A percentile compares a stretch with the other conserved stretches of the same genome.
Evolutionary conservation across 2,888 invertebrate species (phyloP).

Genomic region (Miltochrista miniata): DNA sequence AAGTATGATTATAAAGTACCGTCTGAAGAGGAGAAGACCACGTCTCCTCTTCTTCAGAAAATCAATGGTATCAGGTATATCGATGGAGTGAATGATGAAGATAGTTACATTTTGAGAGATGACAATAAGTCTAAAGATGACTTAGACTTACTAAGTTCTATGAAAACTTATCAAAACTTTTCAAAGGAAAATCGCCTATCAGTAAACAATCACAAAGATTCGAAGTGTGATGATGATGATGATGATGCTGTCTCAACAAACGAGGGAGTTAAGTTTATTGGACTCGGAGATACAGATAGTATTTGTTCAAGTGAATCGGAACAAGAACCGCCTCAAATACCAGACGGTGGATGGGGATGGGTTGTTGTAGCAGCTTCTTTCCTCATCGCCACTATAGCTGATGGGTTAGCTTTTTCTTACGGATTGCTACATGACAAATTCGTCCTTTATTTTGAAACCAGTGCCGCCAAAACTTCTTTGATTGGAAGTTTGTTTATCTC

Average conservation of each 20-base stretch:
- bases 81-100: conserved; percentile 60
- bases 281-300: conserved; percentile 78
- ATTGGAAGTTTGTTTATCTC: conserved; percentile 95
- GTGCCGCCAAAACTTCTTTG: conserved; percentile 93
- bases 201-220: conserved; percentile 58
- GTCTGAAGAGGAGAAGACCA: conserved; percentile 78
- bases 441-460: conserved; percentile 88
- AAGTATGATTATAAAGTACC: conserved; percentile 71
- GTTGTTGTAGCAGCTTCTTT: conserved; percentile 94
- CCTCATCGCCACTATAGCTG: conserved; percentile 93
- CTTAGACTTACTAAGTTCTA: conserved; percentile 69
- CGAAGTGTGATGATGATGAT: conserved; percentile 68
- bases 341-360: conserved; percentile 97
- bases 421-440: conserved; percentile 94
- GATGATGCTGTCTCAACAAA: conserved; percentile 71
- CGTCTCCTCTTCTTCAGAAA: conserved; percentile 69
- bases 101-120: conserved; percentile 46
- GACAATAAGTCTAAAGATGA: conserved; percentile 56
- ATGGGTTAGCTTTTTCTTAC: conserved; percentile 96
- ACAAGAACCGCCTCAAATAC: conserved; percentile 84
- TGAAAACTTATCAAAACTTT: conserved; percentile 60
- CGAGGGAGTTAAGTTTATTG: conserved; percentile 80
- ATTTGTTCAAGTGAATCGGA: conserved; percentile 69
- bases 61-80: conserved; percentile 65
- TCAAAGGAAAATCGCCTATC: conserved; percentile 52